Percentiles rank a stretch among this genome's conserved stretches.
Evolutionary conservation across 2,113 vertebrate species (phyloP).

Genomic region (Ptilorrhoa leucosticta): DNA sequence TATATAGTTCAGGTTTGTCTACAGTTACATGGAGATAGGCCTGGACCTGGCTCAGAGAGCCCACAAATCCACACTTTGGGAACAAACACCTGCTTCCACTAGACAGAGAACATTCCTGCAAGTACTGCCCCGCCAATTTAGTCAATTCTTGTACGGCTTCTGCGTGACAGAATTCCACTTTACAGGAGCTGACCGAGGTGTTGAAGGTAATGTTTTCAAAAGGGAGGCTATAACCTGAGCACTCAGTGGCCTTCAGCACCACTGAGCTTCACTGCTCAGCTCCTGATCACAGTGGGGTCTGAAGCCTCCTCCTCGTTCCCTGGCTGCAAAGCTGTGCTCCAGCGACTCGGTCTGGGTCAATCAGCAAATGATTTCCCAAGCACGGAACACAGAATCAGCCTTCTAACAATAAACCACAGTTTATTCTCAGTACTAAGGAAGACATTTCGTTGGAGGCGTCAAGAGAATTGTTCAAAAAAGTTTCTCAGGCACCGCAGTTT

Average conservation of each 20-base stretch:
- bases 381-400: not conserved
- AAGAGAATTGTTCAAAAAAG: not conserved
- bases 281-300: accelerated
- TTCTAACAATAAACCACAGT: not conserved
- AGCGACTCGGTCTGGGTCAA: accelerated
- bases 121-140: accelerated
- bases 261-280: not conserved
- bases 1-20: not conserved
- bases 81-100: accelerated
- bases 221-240: accelerated
- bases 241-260: not conserved
- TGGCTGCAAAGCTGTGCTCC: not conserved
- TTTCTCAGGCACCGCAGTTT: not conserved
- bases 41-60: not conserved
- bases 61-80: not conserved
- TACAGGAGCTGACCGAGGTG: not conserved
- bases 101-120: not conserved
- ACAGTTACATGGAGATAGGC: accelerated
- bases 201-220: not conserved
- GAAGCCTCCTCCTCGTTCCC: not conserved
- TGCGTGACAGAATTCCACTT: not conserved
- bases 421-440: not conserved
- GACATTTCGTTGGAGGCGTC: accelerated
- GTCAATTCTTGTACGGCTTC: not conserved
- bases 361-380: not conserved